phyloP scores from a whole-genome alignment of 1,140 invertebrate species.

The Drosophila pseudoananassae region DNA sequence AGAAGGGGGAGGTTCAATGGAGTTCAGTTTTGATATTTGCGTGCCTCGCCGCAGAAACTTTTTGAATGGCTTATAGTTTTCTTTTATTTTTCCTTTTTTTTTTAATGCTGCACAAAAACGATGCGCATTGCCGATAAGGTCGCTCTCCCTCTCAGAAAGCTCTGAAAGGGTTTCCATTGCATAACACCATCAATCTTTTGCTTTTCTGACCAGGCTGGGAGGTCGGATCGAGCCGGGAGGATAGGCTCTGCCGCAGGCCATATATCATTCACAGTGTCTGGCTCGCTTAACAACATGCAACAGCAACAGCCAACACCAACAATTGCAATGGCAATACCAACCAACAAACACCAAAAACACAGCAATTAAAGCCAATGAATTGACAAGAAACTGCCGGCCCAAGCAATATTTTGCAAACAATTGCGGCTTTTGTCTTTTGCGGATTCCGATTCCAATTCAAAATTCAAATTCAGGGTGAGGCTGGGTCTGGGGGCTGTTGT shows the following conservation, averaged over 20 bases:
- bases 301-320: conserved; percentile 33
- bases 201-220: conserved; percentile 58
- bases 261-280: conserved; percentile 65
- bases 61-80: conserved; percentile 8
- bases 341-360: conserved; percentile 19
- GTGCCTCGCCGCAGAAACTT: conserved; percentile 58
- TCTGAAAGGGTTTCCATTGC: conserved; percentile 56
- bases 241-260: conserved; percentile 65
- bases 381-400: conserved; percentile 71
- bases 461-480: conserved; percentile 57
- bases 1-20: conserved; percentile 38
- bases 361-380: conserved; percentile 77
- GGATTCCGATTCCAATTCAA: conserved; percentile 6
- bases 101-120: conserved; percentile 32
- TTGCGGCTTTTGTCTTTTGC: conserved; percentile 39
- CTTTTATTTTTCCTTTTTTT: neutral
- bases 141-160: conserved; percentile 9
- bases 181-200: conserved; percentile 71
- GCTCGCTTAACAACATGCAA: conserved; percentile 21
- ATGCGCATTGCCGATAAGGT: conserved; percentile 73
- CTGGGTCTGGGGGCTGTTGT: conserved; percentile 40
- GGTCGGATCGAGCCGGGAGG: conserved; percentile 22
- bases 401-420: conserved; percentile 51
- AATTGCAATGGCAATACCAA: neutral
- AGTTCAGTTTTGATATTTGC: conserved; percentile 73